Percentiles rank a stretch among this genome's conserved stretches.
These are phyloP conservation scores for Acanthisitta chloris DNA, from an alignment of 2,113 vertebrate species.

Conservation along the genomic window DNA sequence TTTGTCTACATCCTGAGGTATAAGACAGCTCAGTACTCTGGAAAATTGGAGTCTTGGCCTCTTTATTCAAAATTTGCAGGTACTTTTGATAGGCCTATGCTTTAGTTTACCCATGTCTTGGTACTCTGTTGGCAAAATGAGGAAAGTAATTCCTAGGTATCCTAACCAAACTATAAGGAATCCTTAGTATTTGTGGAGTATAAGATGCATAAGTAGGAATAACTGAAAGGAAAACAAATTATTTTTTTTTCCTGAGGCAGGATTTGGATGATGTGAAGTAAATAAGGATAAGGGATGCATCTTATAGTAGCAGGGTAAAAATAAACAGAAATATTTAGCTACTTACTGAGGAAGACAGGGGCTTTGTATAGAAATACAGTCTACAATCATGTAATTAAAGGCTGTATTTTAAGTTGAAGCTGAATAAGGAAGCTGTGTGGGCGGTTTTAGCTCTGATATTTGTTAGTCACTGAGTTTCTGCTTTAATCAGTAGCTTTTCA, in stretches of 20 bases:
- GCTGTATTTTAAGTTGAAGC: not conserved
- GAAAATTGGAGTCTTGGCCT: not conserved
- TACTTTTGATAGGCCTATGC: not conserved
- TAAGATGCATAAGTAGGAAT: not conserved
- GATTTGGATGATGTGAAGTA: not conserved
- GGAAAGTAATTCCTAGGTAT: not conserved
- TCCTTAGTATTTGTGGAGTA: not conserved
- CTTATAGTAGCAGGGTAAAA: not conserved
- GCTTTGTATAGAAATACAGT: not conserved
- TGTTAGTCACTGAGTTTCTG: not conserved
- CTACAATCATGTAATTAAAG: not conserved
- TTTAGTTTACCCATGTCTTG: not conserved
- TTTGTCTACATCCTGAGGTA: not conserved
- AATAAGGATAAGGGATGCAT: not conserved
- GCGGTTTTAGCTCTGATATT: conserved; percentile 1
- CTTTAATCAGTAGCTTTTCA: conserved; percentile 6
- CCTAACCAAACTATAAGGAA: not conserved
- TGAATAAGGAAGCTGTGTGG: not conserved
- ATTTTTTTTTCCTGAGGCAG: not conserved
- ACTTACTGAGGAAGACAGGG: not conserved
- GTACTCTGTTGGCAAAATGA: not conserved
- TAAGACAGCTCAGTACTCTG: not conserved
- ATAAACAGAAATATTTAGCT: conserved; percentile 15
- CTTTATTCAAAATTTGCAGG: not conserved
- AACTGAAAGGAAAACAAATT: not conserved